Evolutionary conservation across 1,140 invertebrate genomes (phyloP).

Genomic region (Limonius californicus): DNA sequence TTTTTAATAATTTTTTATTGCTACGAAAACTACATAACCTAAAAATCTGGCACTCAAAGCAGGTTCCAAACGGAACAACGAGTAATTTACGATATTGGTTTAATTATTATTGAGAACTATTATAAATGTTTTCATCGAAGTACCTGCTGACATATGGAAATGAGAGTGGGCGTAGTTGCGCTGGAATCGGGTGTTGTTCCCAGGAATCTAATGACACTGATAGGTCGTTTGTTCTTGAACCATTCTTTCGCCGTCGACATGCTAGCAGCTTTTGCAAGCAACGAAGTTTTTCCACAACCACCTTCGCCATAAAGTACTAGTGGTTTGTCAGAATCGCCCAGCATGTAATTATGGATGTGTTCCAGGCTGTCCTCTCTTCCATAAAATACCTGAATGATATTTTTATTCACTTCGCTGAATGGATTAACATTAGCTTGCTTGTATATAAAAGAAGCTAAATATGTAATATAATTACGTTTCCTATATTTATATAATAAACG

Average conservation of each 20-base stretch:
- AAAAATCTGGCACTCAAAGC: too few relatives aligned
- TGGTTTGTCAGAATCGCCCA: slow-evolving; percentile 79
- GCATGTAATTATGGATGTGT: slow-evolving; percentile 81
- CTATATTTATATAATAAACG: too few relatives aligned
- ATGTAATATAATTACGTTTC: too few relatives aligned
- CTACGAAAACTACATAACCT: too few relatives aligned
- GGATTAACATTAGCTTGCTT: too few relatives aligned
- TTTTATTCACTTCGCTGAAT: too few relatives aligned
- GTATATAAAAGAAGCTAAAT: too few relatives aligned
- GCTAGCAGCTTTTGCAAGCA: slow-evolving; percentile 89
- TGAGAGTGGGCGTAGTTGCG: slow-evolving; percentile 88
- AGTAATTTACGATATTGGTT: too few relatives aligned
- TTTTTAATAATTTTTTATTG: too few relatives aligned
- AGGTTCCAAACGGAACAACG: too few relatives aligned
- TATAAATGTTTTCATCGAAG: background rate
- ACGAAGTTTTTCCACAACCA: slow-evolving; percentile 96
- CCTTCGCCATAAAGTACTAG: slow-evolving; percentile 91
- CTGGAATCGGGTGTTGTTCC: slow-evolving; percentile 97
- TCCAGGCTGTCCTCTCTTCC: slow-evolving; percentile 85
- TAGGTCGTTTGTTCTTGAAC: slow-evolving; percentile 71
- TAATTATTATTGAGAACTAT: too few relatives aligned
- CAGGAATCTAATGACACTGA: slow-evolving; percentile 88
- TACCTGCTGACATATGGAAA: slow-evolving; percentile 93
- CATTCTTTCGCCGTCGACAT: slow-evolving; percentile 65
- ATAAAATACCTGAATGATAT: slow-evolving; percentile 94